Evolutionary conservation across 2,113 vertebrate genomes (phyloP).

Genomic region (Zosterops japonicus): DNA sequence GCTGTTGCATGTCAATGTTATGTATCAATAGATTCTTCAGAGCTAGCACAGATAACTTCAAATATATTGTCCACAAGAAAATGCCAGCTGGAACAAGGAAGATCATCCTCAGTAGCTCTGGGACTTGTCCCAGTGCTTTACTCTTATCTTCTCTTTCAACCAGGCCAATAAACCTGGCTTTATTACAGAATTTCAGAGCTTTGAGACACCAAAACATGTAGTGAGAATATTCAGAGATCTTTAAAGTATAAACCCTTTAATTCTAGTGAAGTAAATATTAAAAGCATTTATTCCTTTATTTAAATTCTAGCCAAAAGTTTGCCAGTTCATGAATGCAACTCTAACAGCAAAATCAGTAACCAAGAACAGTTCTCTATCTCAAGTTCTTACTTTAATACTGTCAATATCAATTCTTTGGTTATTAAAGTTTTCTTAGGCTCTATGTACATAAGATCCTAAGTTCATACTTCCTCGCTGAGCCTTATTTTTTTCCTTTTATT

Average conservation of each 20-base stretch:
- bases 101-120: background rate
- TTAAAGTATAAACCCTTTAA: background rate
- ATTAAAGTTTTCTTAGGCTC: background rate
- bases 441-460: background rate
- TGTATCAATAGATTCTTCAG: background rate
- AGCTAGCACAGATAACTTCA: background rate
- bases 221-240: background rate
- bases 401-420: background rate
- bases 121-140: background rate
- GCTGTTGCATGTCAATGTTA: background rate
- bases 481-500: background rate
- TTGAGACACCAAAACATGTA: background rate
- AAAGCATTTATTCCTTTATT: background rate
- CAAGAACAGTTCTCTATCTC: background rate
- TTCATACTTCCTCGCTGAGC: background rate
- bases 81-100: background rate
- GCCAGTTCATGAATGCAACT: background rate
- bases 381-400: background rate
- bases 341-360: background rate
- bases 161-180: background rate
- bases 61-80: background rate
- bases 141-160: background rate
- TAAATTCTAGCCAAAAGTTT: background rate
- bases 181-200: background rate
- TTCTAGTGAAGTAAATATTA: background rate